phyloP scores from a whole-genome alignment of 2,797 vertebrate genomes.

The Tangara arthus region DNA sequence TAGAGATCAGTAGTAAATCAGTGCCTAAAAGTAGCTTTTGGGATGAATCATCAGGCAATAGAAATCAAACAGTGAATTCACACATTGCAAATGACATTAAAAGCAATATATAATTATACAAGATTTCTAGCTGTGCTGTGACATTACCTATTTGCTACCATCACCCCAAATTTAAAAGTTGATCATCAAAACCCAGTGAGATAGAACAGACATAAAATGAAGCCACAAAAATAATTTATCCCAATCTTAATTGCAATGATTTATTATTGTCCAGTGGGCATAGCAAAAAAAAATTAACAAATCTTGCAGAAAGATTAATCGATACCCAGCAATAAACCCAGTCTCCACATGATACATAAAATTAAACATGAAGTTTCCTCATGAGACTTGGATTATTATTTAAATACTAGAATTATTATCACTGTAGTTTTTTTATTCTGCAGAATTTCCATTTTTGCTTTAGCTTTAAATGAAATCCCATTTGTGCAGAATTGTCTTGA shows the following conservation, averaged over 20 bases:
- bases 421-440: not conserved
- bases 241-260: constrained; percentile 37
- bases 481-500: not conserved
- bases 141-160: not conserved
- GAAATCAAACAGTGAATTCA: not conserved
- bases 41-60: not conserved
- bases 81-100: not conserved
- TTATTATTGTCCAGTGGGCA: constrained; percentile 26
- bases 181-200: not conserved
- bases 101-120: not conserved
- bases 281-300: constrained; percentile 34
- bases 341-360: constrained; percentile 22
- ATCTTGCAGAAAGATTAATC: not conserved
- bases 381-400: constrained; percentile 15
- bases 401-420: constrained; percentile 17
- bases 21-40: not conserved
- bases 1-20: not conserved
- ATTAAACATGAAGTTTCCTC: constrained; percentile 39
- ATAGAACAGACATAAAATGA: constrained; percentile 25
- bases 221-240: constrained; percentile 18
- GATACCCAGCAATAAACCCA: constrained; percentile 29
- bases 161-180: not conserved
- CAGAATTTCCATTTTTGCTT: not conserved
- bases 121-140: not conserved
- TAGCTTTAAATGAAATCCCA: not conserved